Conservation (phyloP, 2,888 invertebrate genomes). For the Drosophila stalkeri region DNA sequence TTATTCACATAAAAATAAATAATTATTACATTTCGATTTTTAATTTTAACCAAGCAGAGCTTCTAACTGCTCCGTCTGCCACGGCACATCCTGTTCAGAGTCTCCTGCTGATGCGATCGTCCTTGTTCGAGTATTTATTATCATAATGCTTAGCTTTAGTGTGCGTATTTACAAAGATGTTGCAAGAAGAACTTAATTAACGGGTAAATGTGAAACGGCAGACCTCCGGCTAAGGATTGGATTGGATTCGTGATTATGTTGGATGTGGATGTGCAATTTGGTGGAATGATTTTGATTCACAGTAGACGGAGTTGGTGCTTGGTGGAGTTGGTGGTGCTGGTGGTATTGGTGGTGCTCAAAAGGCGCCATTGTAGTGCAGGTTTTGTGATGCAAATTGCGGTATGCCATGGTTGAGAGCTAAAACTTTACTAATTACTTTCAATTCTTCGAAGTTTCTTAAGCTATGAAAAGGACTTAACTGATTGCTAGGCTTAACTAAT, state of each 20-base stretch:
- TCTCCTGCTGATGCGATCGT: slow-evolving; percentile 24
- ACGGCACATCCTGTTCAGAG: slow-evolving; percentile 19
- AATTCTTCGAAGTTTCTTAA: slow-evolving; percentile 88
- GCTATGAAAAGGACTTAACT: slow-evolving; percentile 71
- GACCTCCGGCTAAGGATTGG: slow-evolving; percentile 38
- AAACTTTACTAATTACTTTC: slow-evolving; percentile 92
- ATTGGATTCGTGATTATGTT: slow-evolving; percentile 33
- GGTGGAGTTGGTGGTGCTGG: slow-evolving; percentile 41
- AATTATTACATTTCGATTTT: slow-evolving; percentile 75
- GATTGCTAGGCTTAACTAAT: slow-evolving; percentile 49
- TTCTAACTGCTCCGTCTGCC: slow-evolving; percentile 17
- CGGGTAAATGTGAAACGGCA: slow-evolving; percentile 28
- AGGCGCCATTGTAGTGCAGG: slow-evolving; percentile 79
- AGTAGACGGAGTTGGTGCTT: slow-evolving; percentile 35
- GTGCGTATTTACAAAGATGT: slow-evolving; percentile 78
- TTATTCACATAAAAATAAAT: slow-evolving; percentile 80
- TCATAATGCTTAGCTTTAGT: slow-evolving; percentile 64
- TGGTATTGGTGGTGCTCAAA: slow-evolving; percentile 70
- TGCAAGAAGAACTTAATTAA: slow-evolving; percentile 68
- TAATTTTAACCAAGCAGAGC: slow-evolving; percentile 38
- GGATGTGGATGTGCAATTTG: slow-evolving; percentile 50
- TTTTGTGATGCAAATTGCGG: slow-evolving; percentile 84
- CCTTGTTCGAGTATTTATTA: slow-evolving; percentile 42
- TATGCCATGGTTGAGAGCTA: slow-evolving; percentile 92
- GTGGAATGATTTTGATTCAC: slow-evolving; percentile 38